phyloP scores from a whole-genome alignment of 2,113 vertebrate species.

The Carollia perspicillata region DNA sequence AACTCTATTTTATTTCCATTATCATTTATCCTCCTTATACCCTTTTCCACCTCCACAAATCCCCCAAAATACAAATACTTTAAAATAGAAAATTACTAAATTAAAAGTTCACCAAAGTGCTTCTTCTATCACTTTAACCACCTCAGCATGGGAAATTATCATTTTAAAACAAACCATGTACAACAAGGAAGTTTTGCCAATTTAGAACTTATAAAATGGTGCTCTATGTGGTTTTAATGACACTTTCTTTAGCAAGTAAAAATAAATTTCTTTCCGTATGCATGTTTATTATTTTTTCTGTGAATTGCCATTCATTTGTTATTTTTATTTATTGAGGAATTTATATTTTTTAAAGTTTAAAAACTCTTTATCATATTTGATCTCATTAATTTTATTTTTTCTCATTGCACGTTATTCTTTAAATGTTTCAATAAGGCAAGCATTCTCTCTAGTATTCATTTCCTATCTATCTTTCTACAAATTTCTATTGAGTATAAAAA shows the following conservation, averaged over 20 bases:
- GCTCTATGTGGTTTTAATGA: not conserved
- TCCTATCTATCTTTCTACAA: not conserved
- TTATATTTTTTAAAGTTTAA: not conserved
- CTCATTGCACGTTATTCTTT: not conserved
- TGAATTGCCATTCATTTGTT: not conserved
- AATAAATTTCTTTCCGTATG: not conserved
- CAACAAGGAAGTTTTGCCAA: not conserved
- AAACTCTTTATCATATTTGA: not conserved
- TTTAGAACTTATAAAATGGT: not conserved
- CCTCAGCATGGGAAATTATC: not conserved
- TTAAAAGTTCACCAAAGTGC: not conserved
- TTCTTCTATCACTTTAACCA: not conserved
- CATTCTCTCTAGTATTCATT: not conserved
- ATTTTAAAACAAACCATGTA: not conserved
- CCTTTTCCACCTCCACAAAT: no score
- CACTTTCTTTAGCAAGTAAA: not conserved
- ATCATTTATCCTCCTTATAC: no score
- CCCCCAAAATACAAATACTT: not conserved
- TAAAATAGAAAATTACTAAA: not conserved
- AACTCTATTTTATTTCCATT: no score
- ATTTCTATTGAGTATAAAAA: not conserved
- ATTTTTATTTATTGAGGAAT: not conserved
- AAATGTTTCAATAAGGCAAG: not conserved
- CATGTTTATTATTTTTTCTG: not conserved
- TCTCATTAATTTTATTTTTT: not conserved